Evolutionary conservation across 2,888 invertebrate species (phyloP).

Genomic region (Harmothoe impar): DNA sequence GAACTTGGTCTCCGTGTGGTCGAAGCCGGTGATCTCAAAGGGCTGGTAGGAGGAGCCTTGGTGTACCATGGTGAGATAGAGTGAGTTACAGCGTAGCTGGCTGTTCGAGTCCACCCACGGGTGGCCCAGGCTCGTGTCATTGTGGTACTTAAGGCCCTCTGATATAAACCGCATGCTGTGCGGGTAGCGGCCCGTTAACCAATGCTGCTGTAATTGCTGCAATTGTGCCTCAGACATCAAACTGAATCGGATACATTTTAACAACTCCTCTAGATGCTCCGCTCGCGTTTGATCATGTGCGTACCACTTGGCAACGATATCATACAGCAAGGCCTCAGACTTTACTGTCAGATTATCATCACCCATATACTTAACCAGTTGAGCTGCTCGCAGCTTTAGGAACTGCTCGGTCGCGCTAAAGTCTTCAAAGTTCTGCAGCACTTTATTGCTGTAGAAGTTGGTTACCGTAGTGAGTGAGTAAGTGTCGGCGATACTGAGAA

Average conservation of each 20-base stretch:
- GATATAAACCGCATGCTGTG: conserved; percentile 59
- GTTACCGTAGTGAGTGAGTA: conserved; percentile 79
- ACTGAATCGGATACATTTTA: conserved; percentile 79
- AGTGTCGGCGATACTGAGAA: conserved; percentile 80
- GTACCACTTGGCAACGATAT: conserved; percentile 79
- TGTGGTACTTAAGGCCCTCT: conserved; percentile 69
- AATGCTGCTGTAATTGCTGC: conserved; percentile 68
- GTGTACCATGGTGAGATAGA: conserved; percentile 76
- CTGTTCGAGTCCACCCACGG: conserved; percentile 63
- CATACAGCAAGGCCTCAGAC: conserved; percentile 79
- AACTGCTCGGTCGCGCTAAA: conserved; percentile 79
- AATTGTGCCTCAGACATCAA: conserved; percentile 80
- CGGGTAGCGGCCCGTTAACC: conserved; percentile 66
- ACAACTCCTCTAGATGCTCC: conserved; percentile 73
- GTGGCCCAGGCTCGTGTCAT: conserved; percentile 68
- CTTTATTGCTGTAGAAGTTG: conserved; percentile 79
- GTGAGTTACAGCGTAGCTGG: conserved; percentile 61
- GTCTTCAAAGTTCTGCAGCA: conserved; percentile 79
- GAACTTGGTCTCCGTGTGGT: conserved; percentile 75
- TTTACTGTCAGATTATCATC: conserved; percentile 75
- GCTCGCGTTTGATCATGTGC: conserved; percentile 73
- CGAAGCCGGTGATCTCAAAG: conserved; percentile 82
- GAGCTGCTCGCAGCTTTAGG: conserved; percentile 76
- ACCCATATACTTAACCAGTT: conserved; percentile 76
- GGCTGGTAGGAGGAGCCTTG: conserved; percentile 80